A percentile compares a stretch with the other conserved stretches of the same genome.
Conservation (phyloP, 2,888 invertebrate genomes). For the Kuschelorhynchus macadamiae region DNA sequence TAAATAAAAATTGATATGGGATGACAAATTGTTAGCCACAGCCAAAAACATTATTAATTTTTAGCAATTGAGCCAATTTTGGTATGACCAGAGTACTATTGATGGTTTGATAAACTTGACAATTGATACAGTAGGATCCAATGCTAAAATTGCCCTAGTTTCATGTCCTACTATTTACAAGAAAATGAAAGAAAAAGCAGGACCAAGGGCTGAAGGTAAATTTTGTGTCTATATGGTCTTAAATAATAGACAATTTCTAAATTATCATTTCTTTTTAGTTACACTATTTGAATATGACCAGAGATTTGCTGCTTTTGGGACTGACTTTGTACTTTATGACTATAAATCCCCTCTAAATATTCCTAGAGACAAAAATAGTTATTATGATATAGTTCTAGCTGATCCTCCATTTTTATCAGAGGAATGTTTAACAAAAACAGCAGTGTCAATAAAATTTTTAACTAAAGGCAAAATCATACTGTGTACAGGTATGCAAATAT, state of each 20-base stretch:
- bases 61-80: constrained; percentile 97
- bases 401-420: constrained; percentile 97
- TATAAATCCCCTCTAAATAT: constrained; percentile 84
- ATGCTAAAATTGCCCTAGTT: constrained; percentile 81
- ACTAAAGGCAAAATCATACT: constrained; percentile 82
- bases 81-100: constrained; percentile 91
- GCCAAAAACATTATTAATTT: too few species aligned
- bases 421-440: constrained; percentile 90
- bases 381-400: constrained; percentile 88
- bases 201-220: constrained; percentile 55
- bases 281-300: constrained; percentile 82
- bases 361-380: constrained; percentile 72
- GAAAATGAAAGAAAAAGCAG: constrained; percentile 72
- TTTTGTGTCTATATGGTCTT: too few species aligned
- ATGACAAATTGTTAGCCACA: too few species aligned
- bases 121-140: constrained; percentile 70
- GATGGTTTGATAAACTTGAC: constrained; percentile 79
- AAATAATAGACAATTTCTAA: too few species aligned
- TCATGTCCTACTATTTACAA: constrained; percentile 91
- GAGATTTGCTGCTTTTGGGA: constrained; percentile 84
- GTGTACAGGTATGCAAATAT: constrained; percentile 83
- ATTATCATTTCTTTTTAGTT: constrained; percentile 53
- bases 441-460: constrained; percentile 82
- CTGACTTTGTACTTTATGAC: constrained; percentile 89
- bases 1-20: too few species aligned